A percentile compares a stretch with the other conserved stretches of the same genome.
Evolutionary conservation across 2,888 invertebrate species (phyloP).

Genomic region (Subacronicta megacephala): DNA sequence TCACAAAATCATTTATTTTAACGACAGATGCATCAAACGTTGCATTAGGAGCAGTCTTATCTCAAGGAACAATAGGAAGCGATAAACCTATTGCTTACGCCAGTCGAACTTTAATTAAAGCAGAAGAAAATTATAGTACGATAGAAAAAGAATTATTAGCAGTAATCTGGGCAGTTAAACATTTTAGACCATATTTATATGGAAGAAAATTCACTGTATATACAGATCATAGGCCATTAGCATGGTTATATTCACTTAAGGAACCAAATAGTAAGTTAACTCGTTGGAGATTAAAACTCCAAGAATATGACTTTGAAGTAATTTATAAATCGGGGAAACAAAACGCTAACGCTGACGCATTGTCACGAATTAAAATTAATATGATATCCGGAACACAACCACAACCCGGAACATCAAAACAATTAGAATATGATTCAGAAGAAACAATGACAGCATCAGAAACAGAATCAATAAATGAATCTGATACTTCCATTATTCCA

Average conservation of each 20-base stretch:
- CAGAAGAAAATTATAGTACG: conserved; percentile 13
- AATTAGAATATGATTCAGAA: no score
- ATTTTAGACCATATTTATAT: conserved; percentile 5
- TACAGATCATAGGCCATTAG: conserved; percentile 15
- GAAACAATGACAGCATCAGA: no score
- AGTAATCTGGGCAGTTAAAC: conserved; percentile 21
- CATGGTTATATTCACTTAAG: not conserved
- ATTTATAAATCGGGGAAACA: no score
- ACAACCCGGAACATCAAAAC: no score
- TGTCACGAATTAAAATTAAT: no score
- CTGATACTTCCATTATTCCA: no score
- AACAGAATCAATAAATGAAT: no score
- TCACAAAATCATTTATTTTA: conserved; percentile 20
- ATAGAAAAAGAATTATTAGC: conserved; percentile 17
- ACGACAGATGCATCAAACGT: conserved; percentile 49
- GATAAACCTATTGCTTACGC: conserved; percentile 50
- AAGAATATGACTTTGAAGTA: not conserved
- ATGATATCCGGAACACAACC: no score
- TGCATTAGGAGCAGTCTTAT: conserved; percentile 18
- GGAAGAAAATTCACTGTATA: conserved; percentile 10
- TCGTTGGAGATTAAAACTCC: no score
- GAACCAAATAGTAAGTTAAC: not conserved
- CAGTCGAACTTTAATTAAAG: conserved; percentile 8
- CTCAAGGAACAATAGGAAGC: conserved; percentile 44
- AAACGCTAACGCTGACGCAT: no score